Evolutionary conservation across 2,113 vertebrate genomes (phyloP).

Genomic region (Pleuronectes platessa): DNA sequence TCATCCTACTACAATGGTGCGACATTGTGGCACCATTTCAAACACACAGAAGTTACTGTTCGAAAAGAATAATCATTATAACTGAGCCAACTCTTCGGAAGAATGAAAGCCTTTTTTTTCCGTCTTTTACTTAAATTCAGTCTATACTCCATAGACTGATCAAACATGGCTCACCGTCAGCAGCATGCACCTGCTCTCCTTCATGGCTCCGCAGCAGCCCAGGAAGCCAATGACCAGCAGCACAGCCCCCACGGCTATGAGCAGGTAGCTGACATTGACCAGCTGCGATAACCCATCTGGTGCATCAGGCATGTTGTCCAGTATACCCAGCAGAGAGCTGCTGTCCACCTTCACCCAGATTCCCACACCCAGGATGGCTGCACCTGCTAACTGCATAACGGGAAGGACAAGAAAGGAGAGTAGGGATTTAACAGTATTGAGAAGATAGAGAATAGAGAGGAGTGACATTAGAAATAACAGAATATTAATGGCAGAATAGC

Average conservation of each 20-base stretch:
- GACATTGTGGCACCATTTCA: background rate
- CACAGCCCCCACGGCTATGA: constrained; percentile 80
- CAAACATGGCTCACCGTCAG: constrained; percentile 77
- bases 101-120: background rate
- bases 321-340: constrained; percentile 71
- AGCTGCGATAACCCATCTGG: constrained; percentile 69
- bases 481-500: too few species aligned
- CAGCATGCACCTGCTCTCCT: constrained; percentile 84
- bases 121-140: background rate
- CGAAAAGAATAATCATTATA: too few species aligned
- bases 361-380: constrained; percentile 79
- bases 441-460: background rate
- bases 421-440: too few species aligned
- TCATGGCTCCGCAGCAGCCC: constrained; percentile 85
- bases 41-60: background rate
- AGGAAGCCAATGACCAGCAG: constrained; percentile 84
- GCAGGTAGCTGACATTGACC: constrained; percentile 78
- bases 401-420: too few species aligned
- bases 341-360: constrained; percentile 86
- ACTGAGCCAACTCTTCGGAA: background rate
- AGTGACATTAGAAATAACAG: background rate
- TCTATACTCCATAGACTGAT: background rate
- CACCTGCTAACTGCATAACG: constrained; percentile 80
- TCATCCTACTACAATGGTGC: background rate
- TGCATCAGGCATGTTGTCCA: constrained; percentile 31